Percentiles rank a stretch among this genome's conserved stretches.
phyloP scores from a whole-genome alignment of 2,797 vertebrate genomes.

The Acanthurus lineatus region DNA sequence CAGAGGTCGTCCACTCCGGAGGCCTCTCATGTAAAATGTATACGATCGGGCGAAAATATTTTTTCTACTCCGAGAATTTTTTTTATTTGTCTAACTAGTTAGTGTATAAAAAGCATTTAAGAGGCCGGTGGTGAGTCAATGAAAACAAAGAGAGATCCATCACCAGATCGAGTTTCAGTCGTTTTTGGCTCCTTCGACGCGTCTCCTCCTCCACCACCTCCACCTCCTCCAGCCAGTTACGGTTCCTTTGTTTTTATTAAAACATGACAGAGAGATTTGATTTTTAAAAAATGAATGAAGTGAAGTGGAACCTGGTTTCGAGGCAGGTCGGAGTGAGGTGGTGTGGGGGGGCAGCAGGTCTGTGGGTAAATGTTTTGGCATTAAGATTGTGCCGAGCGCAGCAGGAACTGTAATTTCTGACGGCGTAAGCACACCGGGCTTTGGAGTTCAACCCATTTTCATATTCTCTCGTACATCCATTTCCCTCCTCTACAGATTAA shows the following conservation, averaged over 20 bases:
- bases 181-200: conserved; percentile 57
- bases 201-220: conserved; percentile 4
- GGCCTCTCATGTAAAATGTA: conserved; percentile 41
- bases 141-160: conserved; percentile 61
- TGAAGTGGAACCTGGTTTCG: conserved; percentile 60
- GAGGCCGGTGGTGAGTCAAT: conserved; percentile 51
- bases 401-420: conserved; percentile 79
- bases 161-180: conserved; percentile 70
- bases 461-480: conserved; percentile 72
- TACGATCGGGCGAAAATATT: conserved; percentile 56
- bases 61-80: conserved; percentile 53
- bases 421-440: conserved; percentile 75
- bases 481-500: conserved; percentile 75
- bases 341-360: conserved; percentile 48
- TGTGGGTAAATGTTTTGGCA: conserved; percentile 74
- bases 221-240: conserved; percentile 37
- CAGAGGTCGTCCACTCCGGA: conserved; percentile 11
- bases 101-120: conserved; percentile 46
- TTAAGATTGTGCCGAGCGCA: conserved; percentile 76
- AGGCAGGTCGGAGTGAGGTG: neutral
- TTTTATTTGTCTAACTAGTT: conserved; percentile 65
- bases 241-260: conserved; percentile 65
- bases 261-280: conserved; percentile 53
- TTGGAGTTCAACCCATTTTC: conserved; percentile 80
- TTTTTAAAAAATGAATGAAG: conserved; percentile 57